phyloP scores from a whole-genome alignment of 2,113 vertebrate genomes.

The Phaetusa simplex region DNA sequence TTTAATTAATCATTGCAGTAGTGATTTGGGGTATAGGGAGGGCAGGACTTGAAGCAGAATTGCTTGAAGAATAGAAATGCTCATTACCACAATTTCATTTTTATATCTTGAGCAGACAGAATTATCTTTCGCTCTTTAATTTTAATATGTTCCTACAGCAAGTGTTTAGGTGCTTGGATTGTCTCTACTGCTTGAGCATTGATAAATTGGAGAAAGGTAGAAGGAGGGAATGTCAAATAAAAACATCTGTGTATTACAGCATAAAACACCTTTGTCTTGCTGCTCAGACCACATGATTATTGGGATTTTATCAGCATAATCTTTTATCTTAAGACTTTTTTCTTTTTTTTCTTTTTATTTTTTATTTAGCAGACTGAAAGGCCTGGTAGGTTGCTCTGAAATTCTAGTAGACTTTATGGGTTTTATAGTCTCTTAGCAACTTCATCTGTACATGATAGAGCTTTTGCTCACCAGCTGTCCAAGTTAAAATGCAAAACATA shows the following conservation, averaged over 20 bases:
- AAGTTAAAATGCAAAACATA: not conserved
- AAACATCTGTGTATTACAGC: not conserved
- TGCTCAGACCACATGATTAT: not conserved
- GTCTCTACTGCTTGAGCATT: not conserved
- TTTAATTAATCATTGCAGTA: not conserved
- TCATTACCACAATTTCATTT: not conserved
- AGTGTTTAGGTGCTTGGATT: not conserved
- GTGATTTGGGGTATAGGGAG: not conserved
- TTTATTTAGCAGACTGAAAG: not conserved
- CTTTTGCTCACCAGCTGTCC: not conserved
- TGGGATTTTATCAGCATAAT: not conserved
- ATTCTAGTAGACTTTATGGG: not conserved
- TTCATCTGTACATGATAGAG: not conserved
- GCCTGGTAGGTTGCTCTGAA: not conserved
- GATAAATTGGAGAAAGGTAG: not conserved
- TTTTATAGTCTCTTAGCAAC: not conserved
- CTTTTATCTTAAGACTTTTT: not conserved
- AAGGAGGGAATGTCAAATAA: not conserved
- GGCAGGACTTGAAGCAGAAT: not conserved
- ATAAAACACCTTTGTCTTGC: not conserved
- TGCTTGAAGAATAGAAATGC: not conserved
- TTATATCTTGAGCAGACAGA: not conserved
- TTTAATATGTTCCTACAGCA: not conserved
- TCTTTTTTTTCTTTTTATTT: not conserved
- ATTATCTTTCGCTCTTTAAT: constrained; percentile 5